Conservation (phyloP, 1,140 invertebrate species). For the Diachasmimorpha longicaudata region DNA sequence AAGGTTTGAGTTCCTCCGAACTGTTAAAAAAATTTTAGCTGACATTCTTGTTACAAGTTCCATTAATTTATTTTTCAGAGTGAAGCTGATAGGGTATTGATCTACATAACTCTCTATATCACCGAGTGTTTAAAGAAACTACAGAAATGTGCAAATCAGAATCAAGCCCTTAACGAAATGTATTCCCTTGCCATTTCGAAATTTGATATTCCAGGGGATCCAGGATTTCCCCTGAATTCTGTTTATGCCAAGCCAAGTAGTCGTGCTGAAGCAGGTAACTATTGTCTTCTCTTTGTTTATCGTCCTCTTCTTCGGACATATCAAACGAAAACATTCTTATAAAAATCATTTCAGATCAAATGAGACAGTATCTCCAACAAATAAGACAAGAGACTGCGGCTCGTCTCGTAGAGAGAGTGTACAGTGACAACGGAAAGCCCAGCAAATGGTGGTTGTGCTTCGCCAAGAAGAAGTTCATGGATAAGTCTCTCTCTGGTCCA, state of each 20-base stretch:
- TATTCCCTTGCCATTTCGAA: conserved; percentile 92
- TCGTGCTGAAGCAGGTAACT: conserved; percentile 77
- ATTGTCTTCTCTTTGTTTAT: not conserved
- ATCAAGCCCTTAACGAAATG: conserved; percentile 94
- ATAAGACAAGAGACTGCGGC: conserved; percentile 93
- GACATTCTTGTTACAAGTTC: not conserved
- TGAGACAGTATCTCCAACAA: conserved; percentile 94
- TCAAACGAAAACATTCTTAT: not conserved
- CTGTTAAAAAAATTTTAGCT: conserved; percentile 4
- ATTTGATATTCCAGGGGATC: conserved; percentile 96
- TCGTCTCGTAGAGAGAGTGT: conserved; percentile 85
- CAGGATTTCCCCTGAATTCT: conserved; percentile 95
- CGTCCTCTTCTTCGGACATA: not conserved
- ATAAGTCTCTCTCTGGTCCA: conserved; percentile 90
- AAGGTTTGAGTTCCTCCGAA: conserved; percentile 69
- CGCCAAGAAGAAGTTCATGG: conserved; percentile 99
- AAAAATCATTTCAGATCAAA: conserved; percentile 72
- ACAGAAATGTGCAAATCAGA: conserved; percentile 89
- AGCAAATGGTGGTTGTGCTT: conserved; percentile 99
- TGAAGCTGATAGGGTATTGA: conserved; percentile 93
- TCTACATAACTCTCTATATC: conserved; percentile 98
- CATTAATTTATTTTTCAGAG: conserved; percentile 68
- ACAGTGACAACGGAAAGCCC: conserved; percentile 87
- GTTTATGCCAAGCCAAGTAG: conserved; percentile 91
- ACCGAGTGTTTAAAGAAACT: conserved; percentile 97